phyloP scores from a whole-genome alignment of 2,113 vertebrate genomes.

The Gymnocephalus cernua region DNA sequence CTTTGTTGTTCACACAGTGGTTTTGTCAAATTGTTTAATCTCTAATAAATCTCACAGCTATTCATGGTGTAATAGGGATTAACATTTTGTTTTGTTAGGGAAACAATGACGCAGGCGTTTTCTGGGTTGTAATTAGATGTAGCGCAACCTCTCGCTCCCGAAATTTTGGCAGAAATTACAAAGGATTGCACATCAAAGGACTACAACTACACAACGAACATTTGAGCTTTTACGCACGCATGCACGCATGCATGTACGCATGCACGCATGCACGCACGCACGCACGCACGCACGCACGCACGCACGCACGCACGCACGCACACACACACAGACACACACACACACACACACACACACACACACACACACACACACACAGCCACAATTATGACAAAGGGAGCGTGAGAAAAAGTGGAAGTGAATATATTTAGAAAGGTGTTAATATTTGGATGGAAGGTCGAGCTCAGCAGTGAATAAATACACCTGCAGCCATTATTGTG shows the following conservation, averaged over 20 bases:
- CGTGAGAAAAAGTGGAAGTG: constrained; percentile 30
- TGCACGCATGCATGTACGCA: not conserved
- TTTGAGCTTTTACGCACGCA: constrained; percentile 16
- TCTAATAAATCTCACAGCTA: constrained; percentile 74
- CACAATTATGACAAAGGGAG: not conserved
- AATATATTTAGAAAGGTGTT: constrained; percentile 62
- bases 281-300: too few relatives aligned
- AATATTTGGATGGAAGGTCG: constrained; percentile 58
- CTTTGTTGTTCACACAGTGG: constrained; percentile 58
- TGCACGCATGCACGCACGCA: not conserved
- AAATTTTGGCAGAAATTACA: constrained; percentile 71
- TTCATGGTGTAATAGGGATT: constrained; percentile 68
- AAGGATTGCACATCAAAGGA: constrained; percentile 72
- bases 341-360: too few relatives aligned
- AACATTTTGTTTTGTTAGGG: constrained; percentile 77
- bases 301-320: too few relatives aligned
- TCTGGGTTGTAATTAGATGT: constrained; percentile 57
- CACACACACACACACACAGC: constrained; percentile 8
- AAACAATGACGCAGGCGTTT: constrained; percentile 66
- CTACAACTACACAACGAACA: constrained; percentile 35
- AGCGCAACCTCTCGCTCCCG: constrained; percentile 37
- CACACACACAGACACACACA: too few relatives aligned
- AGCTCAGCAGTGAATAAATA: constrained; percentile 62
- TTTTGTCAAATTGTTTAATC: constrained; percentile 68
- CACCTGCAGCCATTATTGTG: constrained; percentile 79